Evolutionary conservation across 2,113 vertebrate genomes (phyloP).

Genomic region (Marmota monax): DNA sequence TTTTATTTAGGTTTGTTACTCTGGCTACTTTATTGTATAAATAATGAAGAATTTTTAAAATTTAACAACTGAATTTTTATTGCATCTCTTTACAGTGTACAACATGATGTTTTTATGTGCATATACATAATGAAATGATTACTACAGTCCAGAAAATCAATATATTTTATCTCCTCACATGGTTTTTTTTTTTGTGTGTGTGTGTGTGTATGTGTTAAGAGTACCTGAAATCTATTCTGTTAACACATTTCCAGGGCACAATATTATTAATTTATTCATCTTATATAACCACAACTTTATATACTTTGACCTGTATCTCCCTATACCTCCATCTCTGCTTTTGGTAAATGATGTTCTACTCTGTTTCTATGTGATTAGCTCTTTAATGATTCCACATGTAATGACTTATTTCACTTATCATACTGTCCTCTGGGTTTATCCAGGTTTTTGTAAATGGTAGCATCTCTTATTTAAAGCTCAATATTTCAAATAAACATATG

Average conservation of each 20-base stretch:
- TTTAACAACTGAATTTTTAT: neutral
- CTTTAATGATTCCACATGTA: neutral
- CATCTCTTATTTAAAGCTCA: neutral
- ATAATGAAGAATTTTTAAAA: neutral
- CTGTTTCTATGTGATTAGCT: neutral
- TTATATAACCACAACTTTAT: neutral
- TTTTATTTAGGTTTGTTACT: neutral
- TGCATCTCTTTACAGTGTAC: neutral
- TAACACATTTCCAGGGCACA: neutral
- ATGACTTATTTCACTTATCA: neutral
- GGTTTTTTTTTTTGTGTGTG: no score
- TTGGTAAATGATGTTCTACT: neutral
- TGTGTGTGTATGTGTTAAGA: neutral
- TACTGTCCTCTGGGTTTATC: neutral
- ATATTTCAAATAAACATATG: no score
- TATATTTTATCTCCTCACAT: neutral
- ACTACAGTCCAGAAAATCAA: neutral
- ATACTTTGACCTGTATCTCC: neutral
- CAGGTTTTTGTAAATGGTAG: neutral
- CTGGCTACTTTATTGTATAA: neutral
- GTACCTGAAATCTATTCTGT: neutral
- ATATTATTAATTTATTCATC: neutral
- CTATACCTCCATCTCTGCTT: neutral
- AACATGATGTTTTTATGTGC: neutral
- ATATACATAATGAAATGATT: neutral